These are phyloP conservation scores for Engraulis encrasicolus DNA, from an alignment of 2,113 vertebrate genomes.

Conservation along the genomic window DNA sequence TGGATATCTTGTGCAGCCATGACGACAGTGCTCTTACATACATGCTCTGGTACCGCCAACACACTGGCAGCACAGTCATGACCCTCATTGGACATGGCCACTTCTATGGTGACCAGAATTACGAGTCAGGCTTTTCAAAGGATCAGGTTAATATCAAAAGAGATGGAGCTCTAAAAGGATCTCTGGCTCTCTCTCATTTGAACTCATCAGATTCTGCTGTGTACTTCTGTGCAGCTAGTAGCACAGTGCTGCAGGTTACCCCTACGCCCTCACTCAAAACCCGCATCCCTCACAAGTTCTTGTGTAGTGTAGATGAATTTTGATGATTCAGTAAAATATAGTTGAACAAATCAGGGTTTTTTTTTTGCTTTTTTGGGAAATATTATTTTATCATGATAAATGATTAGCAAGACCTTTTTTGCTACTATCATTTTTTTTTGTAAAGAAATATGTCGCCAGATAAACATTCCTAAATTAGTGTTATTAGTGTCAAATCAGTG, in stretches of 20 bases:
- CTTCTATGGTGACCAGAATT: neutral
- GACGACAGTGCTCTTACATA: slow-evolving; percentile 28
- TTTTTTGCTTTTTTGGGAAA: no score
- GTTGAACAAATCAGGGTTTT: neutral
- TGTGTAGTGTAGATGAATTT: neutral
- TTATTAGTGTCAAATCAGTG: no score
- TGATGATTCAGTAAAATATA: neutral
- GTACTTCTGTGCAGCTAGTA: slow-evolving; percentile 69
- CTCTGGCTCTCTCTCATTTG: slow-evolving; percentile 38
- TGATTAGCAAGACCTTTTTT: no score
- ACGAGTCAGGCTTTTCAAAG: slow-evolving; percentile 41
- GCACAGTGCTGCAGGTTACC: slow-evolving; percentile 63
- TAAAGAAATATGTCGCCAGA: no score
- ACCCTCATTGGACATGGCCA: slow-evolving; percentile 59
- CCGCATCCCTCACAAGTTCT: neutral
- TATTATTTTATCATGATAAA: no score
- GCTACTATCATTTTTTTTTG: no score
- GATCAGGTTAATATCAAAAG: slow-evolving; percentile 40
- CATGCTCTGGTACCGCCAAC: slow-evolving; percentile 69
- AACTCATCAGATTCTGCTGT: slow-evolving; percentile 56
- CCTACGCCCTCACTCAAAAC: slow-evolving; percentile 52
- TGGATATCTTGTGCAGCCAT: slow-evolving; percentile 46
- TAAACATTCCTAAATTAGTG: no score
- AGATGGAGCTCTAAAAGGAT: slow-evolving; percentile 9
- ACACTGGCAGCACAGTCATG: slow-evolving; percentile 38